Percentiles rank a stretch among this genome's conserved stretches.
These are phyloP conservation scores for Drosophila kohkoa DNA, from an alignment of 1,140 invertebrate species.

Conservation along the genomic window DNA sequence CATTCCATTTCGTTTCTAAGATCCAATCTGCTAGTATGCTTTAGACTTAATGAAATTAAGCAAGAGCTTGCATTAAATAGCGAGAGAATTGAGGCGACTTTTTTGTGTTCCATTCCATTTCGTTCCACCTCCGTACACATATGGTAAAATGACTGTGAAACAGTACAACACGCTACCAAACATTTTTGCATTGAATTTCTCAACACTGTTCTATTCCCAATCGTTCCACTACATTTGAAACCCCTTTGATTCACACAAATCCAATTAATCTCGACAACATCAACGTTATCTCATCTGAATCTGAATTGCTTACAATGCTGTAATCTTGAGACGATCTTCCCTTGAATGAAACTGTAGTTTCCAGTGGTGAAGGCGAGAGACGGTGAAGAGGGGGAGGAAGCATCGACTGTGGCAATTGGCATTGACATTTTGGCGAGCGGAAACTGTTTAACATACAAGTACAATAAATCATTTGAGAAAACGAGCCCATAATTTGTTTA, in stretches of 20 bases:
- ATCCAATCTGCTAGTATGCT: neutral
- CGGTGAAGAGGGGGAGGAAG: too few species aligned
- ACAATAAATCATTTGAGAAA: constrained; percentile 40
- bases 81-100: too few species aligned
- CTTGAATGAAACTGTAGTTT: constrained; percentile 5
- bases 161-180: too few species aligned
- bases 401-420: neutral
- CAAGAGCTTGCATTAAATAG: too few species aligned
- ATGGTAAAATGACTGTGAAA: too few species aligned
- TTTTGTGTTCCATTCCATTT: constrained; percentile 3
- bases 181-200: neutral
- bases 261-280: neutral
- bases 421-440: constrained; percentile 46
- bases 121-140: neutral
- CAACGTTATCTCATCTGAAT: neutral
- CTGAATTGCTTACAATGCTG: neutral
- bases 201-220: neutral
- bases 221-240: neutral
- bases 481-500: constrained; percentile 44
- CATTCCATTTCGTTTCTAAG: constrained; percentile 4
- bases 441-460: constrained; percentile 56
- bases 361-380: too few species aligned
- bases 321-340: constrained; percentile 5
- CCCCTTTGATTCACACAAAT: too few species aligned
- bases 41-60: too few species aligned